Evolutionary conservation across 1,140 invertebrate genomes (phyloP).

Genomic region (Reticulitermes speratus): DNA sequence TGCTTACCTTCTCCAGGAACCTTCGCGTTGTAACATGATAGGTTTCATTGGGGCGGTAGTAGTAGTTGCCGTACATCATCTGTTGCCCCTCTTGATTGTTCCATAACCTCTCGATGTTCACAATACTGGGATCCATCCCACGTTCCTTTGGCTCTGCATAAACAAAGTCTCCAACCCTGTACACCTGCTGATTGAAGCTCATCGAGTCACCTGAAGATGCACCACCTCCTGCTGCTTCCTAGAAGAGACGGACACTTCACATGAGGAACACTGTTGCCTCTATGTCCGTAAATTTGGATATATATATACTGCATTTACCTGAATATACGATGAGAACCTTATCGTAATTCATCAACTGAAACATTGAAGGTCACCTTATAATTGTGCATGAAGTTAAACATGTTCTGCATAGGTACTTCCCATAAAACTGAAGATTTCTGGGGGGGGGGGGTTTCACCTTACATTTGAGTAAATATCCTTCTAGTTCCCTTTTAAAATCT

Average conservation of each 20-base stretch:
- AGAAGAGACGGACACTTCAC: background rate
- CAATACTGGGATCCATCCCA: slow-evolving; percentile 79
- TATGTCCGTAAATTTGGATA: no score
- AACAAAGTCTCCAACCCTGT: slow-evolving; percentile 85
- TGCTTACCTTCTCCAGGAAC: slow-evolving; percentile 76
- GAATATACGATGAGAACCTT: no score
- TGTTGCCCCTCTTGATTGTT: slow-evolving; percentile 80
- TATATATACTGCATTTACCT: no score
- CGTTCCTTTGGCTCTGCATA: slow-evolving; percentile 80
- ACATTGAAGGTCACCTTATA: no score
- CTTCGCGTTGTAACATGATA: slow-evolving; percentile 93
- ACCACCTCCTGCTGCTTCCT: slow-evolving; percentile 29
- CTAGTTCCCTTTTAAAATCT: no score
- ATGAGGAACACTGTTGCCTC: background rate
- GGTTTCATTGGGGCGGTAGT: slow-evolving; percentile 83
- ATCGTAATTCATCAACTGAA: no score
- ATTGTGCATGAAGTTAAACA: no score
- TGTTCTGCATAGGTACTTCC: no score
- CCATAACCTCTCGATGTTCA: slow-evolving; percentile 85
- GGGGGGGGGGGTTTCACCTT: no score
- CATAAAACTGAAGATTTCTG: no score
- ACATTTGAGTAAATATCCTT: no score
- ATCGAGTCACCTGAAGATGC: slow-evolving; percentile 47
- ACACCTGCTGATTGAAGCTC: slow-evolving; percentile 71
- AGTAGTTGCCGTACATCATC: slow-evolving; percentile 88